Conservation (phyloP, 1,140 invertebrate species). For the Megalonaias nervosa region DNA sequence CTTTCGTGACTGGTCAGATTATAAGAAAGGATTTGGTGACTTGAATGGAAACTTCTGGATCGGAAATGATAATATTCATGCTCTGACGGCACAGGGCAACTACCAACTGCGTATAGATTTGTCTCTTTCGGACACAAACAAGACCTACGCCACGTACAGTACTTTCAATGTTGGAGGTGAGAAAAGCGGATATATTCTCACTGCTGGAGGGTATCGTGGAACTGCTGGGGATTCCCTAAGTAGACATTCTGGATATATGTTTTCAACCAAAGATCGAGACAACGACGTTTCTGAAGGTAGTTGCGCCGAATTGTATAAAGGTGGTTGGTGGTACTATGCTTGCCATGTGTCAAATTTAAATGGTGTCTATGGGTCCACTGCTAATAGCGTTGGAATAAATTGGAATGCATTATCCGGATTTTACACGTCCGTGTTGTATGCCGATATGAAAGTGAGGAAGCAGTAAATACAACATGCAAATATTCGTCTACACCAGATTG, state of each 20-base stretch:
- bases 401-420: neutral
- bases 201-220: slow-evolving; percentile 17
- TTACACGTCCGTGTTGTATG: too few species aligned
- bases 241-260: neutral
- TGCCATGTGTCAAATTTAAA: slow-evolving; percentile 10
- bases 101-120: slow-evolving; percentile 19
- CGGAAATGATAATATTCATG: too few species aligned
- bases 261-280: slow-evolving; percentile 9
- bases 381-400: neutral
- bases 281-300: neutral
- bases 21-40: too few species aligned
- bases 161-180: slow-evolving; percentile 22
- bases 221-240: slow-evolving; percentile 17
- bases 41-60: too few species aligned
- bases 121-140: slow-evolving; percentile 21
- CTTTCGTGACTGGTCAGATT: too few species aligned
- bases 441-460: neutral
- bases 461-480: neutral
- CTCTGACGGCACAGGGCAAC: too few species aligned
- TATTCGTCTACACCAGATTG: too few species aligned
- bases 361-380: neutral
- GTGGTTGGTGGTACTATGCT: slow-evolving; percentile 21
- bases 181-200: slow-evolving; percentile 1
- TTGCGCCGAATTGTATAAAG: slow-evolving; percentile 5
- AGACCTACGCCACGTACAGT: slow-evolving; percentile 14